Base-by-base conservation (phyloP, 2,113 vertebrate species). In the Monopterus albus region DNA sequence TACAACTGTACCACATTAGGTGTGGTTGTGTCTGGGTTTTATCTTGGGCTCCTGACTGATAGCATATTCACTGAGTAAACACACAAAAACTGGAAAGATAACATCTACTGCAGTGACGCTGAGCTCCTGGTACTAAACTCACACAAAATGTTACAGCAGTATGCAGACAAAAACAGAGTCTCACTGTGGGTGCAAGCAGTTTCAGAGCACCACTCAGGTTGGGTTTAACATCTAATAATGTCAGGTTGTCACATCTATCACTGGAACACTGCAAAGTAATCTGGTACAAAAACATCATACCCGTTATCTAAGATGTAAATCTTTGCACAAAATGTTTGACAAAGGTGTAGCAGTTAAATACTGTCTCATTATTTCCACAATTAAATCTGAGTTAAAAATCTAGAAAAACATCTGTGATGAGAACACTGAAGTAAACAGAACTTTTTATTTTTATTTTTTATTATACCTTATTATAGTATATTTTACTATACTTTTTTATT, bases 311-410 rank as follows among this genome's bases (percentile, higher is more conserved):
- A 10, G 33, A 5, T 14, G 23, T 21, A 69, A 75, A 72, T 75
- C 33, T 70, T 78, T 53, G 29, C 47, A 56, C 52, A 62, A 63
- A 38, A 28, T 57, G 29, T 78, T 78, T 75, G 33, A 66, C 49
- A 39, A 75, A 79, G 75, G 66, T 17, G 60, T 42, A 53, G 47
- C 2, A 5, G 42, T 31, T 47, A 39, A 39, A 72, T 17, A 28
- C 4, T 5, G 33, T 3, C n/a, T 39, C 7, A 36, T 46, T 40
- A 36, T 23, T 46, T 7, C 42, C 26, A 14, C 26, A 36, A 35
- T 50, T 50, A 15, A 40, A 61, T 60, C n/a, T n/a, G n/a, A n/a
- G n/a, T n/a, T n/a, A n/a, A n/a, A n/a, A n/a, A n/a, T n/a, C n/a
- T n/a, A n/a, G n/a, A n/a, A n/a, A n/a, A n/a, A n/a, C n/a, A n/a